Evolutionary conservation across 2,113 vertebrate species (phyloP).

Genomic region (Campylomormyrus tamandua): DNA sequence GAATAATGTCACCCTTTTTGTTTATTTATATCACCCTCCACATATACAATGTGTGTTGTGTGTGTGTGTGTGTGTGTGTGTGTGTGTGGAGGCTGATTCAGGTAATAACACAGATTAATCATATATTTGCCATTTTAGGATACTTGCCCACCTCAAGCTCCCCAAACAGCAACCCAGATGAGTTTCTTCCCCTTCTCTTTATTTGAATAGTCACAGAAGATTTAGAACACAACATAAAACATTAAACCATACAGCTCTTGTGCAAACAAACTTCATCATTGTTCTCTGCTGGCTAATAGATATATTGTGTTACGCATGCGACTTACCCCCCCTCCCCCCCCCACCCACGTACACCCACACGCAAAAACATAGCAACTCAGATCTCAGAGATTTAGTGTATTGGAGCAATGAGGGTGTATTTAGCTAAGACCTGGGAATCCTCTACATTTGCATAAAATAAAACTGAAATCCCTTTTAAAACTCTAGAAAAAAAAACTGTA

Average conservation of each 20-base stretch:
- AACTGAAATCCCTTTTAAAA: not conserved
- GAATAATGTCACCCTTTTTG: not conserved
- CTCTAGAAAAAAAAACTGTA: not conserved
- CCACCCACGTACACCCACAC: not conserved
- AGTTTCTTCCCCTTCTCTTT: not conserved
- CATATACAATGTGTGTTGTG: not conserved
- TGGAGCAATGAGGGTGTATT: not conserved
- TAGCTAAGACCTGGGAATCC: not conserved
- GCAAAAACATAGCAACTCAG: not conserved
- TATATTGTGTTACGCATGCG: not conserved
- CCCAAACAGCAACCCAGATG: not conserved
- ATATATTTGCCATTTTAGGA: slow-evolving; percentile 5
- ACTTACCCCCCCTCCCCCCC: not conserved
- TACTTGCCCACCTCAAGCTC: not conserved
- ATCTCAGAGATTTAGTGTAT: not conserved
- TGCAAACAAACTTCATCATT: not conserved
- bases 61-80: not conserved
- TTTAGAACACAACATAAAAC: not conserved
- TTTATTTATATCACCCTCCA: too few relatives aligned
- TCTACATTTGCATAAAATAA: not conserved
- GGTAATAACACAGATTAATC: slow-evolving; percentile 11
- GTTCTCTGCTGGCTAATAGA: not conserved
- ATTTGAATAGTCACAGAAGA: not conserved
- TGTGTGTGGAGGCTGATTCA: not conserved
- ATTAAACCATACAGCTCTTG: not conserved